phyloP scores from a whole-genome alignment of 2,888 invertebrate genomes.

The Coenonympha glycerion region DNA sequence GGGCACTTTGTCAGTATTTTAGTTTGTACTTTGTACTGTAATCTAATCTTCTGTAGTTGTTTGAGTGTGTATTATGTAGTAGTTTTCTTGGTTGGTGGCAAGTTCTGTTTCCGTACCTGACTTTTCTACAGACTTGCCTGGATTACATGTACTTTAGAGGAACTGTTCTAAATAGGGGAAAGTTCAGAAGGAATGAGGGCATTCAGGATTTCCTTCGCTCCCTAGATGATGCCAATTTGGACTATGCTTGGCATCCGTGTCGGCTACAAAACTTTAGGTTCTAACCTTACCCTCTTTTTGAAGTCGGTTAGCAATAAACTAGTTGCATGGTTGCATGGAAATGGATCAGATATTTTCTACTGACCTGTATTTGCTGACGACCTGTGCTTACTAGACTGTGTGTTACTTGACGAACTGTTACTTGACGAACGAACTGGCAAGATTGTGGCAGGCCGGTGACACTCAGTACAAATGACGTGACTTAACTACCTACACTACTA shows the following conservation, averaged over 20 bases:
- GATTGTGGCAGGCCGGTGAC: too few species aligned
- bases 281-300: too few species aligned
- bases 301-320: too few species aligned
- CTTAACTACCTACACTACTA: too few species aligned
- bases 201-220: too few species aligned
- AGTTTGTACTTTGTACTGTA: slow-evolving; percentile 3
- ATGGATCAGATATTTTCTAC: background rate
- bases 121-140: background rate
- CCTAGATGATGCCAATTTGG: too few species aligned
- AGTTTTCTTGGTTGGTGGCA: background rate
- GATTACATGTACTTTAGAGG: background rate
- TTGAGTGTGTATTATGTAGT: slow-evolving; percentile 2
- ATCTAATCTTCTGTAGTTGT: slow-evolving; percentile 1
- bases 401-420: background rate
- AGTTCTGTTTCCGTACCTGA: background rate
- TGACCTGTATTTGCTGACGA: background rate
- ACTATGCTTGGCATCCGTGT: too few species aligned
- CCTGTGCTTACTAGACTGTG: background rate
- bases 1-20: slow-evolving; percentile 9
- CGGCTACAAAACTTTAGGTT: too few species aligned
- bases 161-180: too few species aligned
- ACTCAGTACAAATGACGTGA: too few species aligned
- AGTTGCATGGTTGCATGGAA: background rate
- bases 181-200: too few species aligned
- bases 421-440: too few species aligned